A percentile compares a stretch with the other conserved stretches of the same genome.
phyloP scores from a whole-genome alignment of 1,140 invertebrate species.

The Lethrus apterus region DNA sequence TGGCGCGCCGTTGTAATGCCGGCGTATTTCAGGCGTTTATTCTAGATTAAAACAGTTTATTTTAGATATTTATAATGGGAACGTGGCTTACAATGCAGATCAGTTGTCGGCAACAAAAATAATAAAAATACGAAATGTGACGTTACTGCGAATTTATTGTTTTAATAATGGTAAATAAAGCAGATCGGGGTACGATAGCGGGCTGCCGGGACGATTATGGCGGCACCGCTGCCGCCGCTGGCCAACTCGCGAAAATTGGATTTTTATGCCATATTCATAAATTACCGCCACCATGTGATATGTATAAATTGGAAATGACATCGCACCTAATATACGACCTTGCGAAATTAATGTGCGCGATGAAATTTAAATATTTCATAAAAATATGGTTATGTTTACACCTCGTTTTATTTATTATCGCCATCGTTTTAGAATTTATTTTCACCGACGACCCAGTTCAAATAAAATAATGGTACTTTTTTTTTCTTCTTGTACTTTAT shows the following conservation, averaged over 20 bases:
- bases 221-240: not conserved
- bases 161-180: slow-evolving; percentile 44
- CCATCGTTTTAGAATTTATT: no score
- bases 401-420: not conserved
- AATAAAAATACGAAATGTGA: slow-evolving; percentile 30
- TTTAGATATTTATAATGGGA: slow-evolving; percentile 42
- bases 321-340: slow-evolving; percentile 20
- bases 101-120: slow-evolving; percentile 34
- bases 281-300: slow-evolving; percentile 26
- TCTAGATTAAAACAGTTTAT: slow-evolving; percentile 44
- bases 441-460: no score
- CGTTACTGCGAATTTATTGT: slow-evolving; percentile 40
- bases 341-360: slow-evolving; percentile 19
- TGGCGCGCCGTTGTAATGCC: slow-evolving; percentile 31
- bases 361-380: slow-evolving; percentile 21
- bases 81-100: slow-evolving; percentile 39
- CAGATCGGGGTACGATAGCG: slow-evolving; percentile 28
- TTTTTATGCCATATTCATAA: slow-evolving; percentile 37
- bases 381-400: slow-evolving; percentile 1
- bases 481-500: no score
- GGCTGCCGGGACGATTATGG: not conserved
- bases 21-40: slow-evolving; percentile 36
- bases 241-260: slow-evolving; percentile 30
- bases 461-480: no score
- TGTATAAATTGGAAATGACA: slow-evolving; percentile 26